phyloP scores from a whole-genome alignment of 2,888 invertebrate genomes.

The Phymatocera aterrima region DNA sequence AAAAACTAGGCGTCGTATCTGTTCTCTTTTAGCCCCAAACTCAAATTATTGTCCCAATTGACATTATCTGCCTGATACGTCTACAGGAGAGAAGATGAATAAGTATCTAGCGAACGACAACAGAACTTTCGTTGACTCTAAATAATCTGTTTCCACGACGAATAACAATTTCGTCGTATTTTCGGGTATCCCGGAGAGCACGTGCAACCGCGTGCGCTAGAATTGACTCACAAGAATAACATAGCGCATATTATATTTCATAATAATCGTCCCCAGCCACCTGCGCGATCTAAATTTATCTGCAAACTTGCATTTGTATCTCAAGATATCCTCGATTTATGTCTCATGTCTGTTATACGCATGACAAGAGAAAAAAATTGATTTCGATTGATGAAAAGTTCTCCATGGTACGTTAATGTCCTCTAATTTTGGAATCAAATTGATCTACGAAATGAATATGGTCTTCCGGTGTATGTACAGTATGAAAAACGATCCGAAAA shows the following conservation, averaged over 20 bases:
- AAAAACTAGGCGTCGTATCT: too few species aligned
- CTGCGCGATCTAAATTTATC: constrained; percentile 19
- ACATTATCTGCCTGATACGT: too few species aligned
- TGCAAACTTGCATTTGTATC: not conserved
- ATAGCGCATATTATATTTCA: constrained; percentile 20
- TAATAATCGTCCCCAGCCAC: constrained; percentile 13
- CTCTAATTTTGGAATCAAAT: too few species aligned
- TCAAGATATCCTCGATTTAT: not conserved
- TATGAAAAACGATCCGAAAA: too few species aligned
- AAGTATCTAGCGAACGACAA: not conserved
- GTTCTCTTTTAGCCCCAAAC: too few species aligned
- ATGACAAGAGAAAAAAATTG: not conserved
- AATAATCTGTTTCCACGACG: constrained; percentile 13
- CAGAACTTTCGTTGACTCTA: not conserved
- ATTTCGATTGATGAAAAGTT: not conserved
- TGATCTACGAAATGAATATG: too few species aligned
- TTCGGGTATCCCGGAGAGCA: constrained; percentile 10
- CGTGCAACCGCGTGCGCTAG: constrained; percentile 32
- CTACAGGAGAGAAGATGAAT: not conserved
- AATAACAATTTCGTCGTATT: constrained; percentile 12
- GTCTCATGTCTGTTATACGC: not conserved
- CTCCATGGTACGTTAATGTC: too few species aligned
- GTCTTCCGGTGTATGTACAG: too few species aligned
- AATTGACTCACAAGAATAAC: constrained; percentile 37
- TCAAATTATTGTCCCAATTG: too few species aligned